Evolutionary conservation across 92 coral and sea anemone genomes (phyloP), one percentile per base, ranked within the genome.

Genomic region (Epizoanthus stellaris): DNA sequence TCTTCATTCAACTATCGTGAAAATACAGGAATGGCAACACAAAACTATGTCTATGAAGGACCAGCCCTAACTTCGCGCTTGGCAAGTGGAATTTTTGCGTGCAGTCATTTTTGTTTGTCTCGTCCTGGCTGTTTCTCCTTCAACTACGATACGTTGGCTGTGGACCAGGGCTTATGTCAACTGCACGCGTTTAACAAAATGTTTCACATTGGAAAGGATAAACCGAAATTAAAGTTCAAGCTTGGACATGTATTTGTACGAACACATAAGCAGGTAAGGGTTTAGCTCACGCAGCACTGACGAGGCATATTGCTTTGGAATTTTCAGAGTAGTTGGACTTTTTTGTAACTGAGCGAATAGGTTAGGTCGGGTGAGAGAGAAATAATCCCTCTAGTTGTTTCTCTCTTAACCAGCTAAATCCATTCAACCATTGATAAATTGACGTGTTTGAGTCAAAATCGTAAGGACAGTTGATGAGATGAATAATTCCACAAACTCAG

Each of bases 101-200:
- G 83, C 60, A 79, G 72, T 62, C 83, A 64, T 39, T 62, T 79
- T 21, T 79, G 83, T 40, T 42, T 64, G 59, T 79, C 72, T 13
- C 10, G 15, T 79, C 53, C 62, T 16, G 60, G 49, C 4, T 79
- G 83, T 25, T 79, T 42, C 73, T 79, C 83, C 20, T 79, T 63
- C 43, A 79, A 79, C 65, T 79, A 79, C 73, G 72, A 45, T 13
- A 20, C 21, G 15, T 63, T 58, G 16, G 72, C 83, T 14, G 42
- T 19, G 59, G 19, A 42, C 67, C 23, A 67, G 0, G 72, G 83
- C 13, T 13, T 79, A 10, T 79, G 83, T 79, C 62, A 79, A 43
- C 53, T 79, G 45, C 83, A 79, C 7, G 38, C 83, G 58, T 79
- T 79, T 62, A 38, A 63, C 39, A 16, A 61, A 60, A 15, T 59